Evolutionary conservation across 2,888 invertebrate genomes (phyloP).

Genomic region (Catocala fraxini): DNA sequence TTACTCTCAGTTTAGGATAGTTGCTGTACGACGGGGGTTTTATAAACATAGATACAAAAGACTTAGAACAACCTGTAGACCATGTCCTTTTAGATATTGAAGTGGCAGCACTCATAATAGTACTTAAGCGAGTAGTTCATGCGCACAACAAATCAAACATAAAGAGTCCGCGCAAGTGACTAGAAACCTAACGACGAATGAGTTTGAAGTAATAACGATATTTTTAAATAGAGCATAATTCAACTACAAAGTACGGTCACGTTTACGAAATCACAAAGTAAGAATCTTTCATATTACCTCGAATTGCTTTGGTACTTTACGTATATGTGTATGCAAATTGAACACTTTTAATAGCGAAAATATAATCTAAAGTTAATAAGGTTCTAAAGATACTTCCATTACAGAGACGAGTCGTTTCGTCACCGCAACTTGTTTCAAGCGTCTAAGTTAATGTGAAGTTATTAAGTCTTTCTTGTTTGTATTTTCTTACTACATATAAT

Average conservation of each 20-base stretch:
- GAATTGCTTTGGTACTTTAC: background rate
- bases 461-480: constrained; percentile 48
- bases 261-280: background rate
- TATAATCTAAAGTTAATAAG: constrained; percentile 41
- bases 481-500: constrained; percentile 46
- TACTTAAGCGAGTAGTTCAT: no score
- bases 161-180: no score
- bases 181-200: no score
- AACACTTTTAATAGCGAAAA: constrained; percentile 31
- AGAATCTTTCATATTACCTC: background rate
- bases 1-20: no score
- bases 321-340: constrained; percentile 4
- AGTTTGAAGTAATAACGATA: no score
- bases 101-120: no score
- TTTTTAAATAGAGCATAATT: no score
- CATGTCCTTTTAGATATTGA: no score
- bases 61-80: no score
- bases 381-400: constrained; percentile 40
- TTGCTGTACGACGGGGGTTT: no score
- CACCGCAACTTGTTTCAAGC: constrained; percentile 35
- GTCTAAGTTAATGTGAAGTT: constrained; percentile 42
- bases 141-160: no score
- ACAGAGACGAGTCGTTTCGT: constrained; percentile 34
- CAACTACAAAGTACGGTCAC: background rate
- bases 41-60: no score